Percentiles rank a stretch among this genome's conserved stretches.
These are phyloP conservation scores for Trachymyrmex cornetzi DNA, from an alignment of 1,140 invertebrate species.

Conservation along the genomic window DNA sequence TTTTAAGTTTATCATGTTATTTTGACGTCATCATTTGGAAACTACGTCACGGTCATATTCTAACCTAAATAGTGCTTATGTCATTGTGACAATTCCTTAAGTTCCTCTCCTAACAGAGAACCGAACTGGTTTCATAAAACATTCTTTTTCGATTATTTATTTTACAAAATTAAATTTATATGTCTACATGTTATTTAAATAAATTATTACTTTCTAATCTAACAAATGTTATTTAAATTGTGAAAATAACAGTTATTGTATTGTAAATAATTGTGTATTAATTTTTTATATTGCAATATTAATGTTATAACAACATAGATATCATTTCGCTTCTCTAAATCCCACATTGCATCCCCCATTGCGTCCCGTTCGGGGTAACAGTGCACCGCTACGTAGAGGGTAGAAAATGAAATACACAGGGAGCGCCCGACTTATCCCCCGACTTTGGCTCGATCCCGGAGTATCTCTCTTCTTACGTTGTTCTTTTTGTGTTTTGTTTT, in stretches of 20 bases:
- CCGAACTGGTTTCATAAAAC: slow-evolving; percentile 1
- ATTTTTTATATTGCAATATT: not conserved
- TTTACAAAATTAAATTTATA: not conserved
- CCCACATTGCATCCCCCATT: slow-evolving; percentile 3
- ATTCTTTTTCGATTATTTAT: not conserved
- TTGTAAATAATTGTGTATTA: not conserved
- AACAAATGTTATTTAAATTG: not conserved
- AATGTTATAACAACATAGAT: not conserved
- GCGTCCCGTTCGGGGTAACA: slow-evolving; percentile 20
- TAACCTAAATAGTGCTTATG: slow-evolving; percentile 19
- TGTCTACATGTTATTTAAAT: not conserved
- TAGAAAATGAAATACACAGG: slow-evolving; percentile 62
- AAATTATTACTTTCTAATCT: not conserved
- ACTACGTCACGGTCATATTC: not conserved
- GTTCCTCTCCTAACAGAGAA: slow-evolving; percentile 41
- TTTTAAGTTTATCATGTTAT: not conserved
- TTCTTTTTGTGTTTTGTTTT: slow-evolving; percentile 89
- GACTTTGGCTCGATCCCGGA: slow-evolving; percentile 74
- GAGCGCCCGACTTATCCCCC: slow-evolving; percentile 69
- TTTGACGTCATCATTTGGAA: not conserved
- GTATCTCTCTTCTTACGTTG: slow-evolving; percentile 85
- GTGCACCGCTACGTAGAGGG: slow-evolving; percentile 50
- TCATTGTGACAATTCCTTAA: slow-evolving; percentile 8
- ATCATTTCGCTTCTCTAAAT: slow-evolving; percentile 32
- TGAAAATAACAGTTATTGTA: not conserved